Percentiles rank a stretch among this genome's conserved stretches.
Conservation (phyloP, 1,140 invertebrate species). For the Dysdera silvatica region DNA sequence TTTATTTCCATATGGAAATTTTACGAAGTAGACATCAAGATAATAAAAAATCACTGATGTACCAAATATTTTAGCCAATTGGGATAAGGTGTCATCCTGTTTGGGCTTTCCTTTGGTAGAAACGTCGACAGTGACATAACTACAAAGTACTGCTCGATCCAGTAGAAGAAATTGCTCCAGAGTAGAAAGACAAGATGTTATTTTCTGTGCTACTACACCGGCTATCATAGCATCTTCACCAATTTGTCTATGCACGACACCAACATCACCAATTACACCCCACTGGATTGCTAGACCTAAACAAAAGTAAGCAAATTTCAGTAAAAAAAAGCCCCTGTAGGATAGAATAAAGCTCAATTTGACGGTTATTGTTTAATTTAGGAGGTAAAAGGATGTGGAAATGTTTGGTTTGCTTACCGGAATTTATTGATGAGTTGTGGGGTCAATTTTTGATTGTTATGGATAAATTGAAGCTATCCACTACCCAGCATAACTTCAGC, state of each 20-base stretch:
- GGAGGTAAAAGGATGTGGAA: too few species aligned
- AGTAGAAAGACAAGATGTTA: background rate
- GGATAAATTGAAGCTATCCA: too few species aligned
- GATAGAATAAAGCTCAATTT: too few species aligned
- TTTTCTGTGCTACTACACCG: background rate
- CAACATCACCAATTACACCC: slow-evolving; percentile 96
- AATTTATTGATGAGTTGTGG: too few species aligned
- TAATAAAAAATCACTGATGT: too few species aligned
- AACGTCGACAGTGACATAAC: slow-evolving; percentile 3
- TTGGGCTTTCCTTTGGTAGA: background rate
- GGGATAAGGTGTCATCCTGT: background rate
- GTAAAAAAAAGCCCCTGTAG: too few species aligned
- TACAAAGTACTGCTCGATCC: slow-evolving; percentile 7
- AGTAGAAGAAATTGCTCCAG: background rate
- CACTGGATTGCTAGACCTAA: slow-evolving; percentile 79
- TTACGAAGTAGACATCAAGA: too few species aligned
- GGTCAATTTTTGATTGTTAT: too few species aligned
- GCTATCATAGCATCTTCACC: slow-evolving; percentile 14
- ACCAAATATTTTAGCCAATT: slow-evolving; percentile 14
- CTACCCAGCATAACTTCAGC: too few species aligned
- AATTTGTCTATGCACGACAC: slow-evolving; percentile 77
- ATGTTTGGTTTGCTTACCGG: too few species aligned
- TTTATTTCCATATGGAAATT: too few species aligned
- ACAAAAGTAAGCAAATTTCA: background rate
- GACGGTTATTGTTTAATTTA: too few species aligned